A percentile compares a stretch with the other conserved stretches of the same genome.
These are phyloP conservation scores for Drepana falcataria DNA, from an alignment of 2,888 invertebrate species.

Conservation along the genomic window DNA sequence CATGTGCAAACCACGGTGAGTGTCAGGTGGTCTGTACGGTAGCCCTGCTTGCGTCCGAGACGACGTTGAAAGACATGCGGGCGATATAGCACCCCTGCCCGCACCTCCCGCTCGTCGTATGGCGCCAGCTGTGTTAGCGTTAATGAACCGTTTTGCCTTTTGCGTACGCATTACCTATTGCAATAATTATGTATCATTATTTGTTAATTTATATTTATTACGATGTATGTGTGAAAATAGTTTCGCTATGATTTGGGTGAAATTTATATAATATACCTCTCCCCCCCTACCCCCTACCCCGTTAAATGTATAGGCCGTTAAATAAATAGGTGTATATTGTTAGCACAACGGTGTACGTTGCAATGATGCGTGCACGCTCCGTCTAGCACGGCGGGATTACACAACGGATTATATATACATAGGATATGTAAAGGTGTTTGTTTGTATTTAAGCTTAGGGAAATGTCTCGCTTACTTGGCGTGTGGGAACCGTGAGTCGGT, in stretches of 20 bases:
- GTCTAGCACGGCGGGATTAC: conserved; percentile 54
- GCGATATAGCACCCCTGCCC: not conserved
- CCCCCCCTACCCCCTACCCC: too few relatives aligned
- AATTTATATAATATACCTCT: not conserved
- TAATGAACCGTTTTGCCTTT: conserved; percentile 24
- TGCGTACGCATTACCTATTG: conserved; percentile 20
- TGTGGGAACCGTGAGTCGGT: conserved; percentile 20
- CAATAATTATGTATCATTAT: conserved; percentile 24
- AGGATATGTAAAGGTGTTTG: conserved; percentile 9
- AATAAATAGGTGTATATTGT: conserved; percentile 10
- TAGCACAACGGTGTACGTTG: conserved; percentile 9
- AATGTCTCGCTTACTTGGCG: conserved; percentile 15
- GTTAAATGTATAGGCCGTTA: not conserved
- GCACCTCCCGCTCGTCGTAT: not conserved
- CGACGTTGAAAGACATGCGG: too few relatives aligned
- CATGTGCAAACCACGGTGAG: too few relatives aligned
- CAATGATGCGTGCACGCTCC: conserved; percentile 16
- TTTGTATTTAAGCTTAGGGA: conserved; percentile 40
- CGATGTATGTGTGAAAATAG: conserved; percentile 2
- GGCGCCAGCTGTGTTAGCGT: conserved; percentile 5
- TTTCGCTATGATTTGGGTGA: conserved; percentile 8
- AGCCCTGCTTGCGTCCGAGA: too few relatives aligned
- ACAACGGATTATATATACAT: conserved; percentile 4
- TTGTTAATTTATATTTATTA: conserved; percentile 10
- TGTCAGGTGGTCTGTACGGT: too few relatives aligned